Percentiles rank a stretch among this genome's conserved stretches.
phyloP scores from a whole-genome alignment of 1,140 invertebrate species.

The Drosophila sproati region DNA sequence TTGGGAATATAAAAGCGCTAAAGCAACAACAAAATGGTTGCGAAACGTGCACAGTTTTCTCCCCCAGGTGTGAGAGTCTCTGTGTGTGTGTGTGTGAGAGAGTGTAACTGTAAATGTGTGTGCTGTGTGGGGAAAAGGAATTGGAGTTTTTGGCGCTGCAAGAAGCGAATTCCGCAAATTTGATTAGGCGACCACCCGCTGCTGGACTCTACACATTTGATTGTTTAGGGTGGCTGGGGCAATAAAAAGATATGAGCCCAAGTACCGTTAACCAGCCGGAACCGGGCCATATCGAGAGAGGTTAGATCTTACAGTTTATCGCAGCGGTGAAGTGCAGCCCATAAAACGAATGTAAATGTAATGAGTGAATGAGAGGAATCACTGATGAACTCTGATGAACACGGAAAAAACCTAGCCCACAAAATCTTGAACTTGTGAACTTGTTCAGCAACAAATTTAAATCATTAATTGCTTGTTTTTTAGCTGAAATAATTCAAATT shows the following conservation, averaged over 20 bases:
- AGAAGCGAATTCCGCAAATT: constrained; percentile 60
- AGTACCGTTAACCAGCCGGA: constrained; percentile 30
- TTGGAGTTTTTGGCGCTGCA: constrained; percentile 12
- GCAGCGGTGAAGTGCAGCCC: constrained; percentile 10
- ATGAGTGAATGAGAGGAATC: neutral
- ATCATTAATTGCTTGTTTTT: no score
- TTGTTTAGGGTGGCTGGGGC: constrained; percentile 19
- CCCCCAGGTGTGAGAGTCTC: constrained; percentile 13
- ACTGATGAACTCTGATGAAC: no score
- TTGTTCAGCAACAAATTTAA: no score
- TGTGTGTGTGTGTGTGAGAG: neutral
- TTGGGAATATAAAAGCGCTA: constrained; percentile 64
- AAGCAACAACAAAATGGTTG: constrained; percentile 14
- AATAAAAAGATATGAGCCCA: constrained; percentile 45
- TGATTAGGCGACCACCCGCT: constrained; percentile 62
- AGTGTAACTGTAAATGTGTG: neutral
- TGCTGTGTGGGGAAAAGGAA: neutral
- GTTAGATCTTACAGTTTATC: constrained; percentile 14
- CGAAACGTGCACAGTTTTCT: constrained; percentile 26
- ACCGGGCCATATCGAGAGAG: constrained; percentile 2
- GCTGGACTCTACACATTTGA: constrained; percentile 34
- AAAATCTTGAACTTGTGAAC: no score
- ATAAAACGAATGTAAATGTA: constrained; percentile 13
- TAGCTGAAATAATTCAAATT: no score
- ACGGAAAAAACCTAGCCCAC: no score